phyloP scores from a whole-genome alignment of 2,888 invertebrate species.

The Andrena bucephala region DNA sequence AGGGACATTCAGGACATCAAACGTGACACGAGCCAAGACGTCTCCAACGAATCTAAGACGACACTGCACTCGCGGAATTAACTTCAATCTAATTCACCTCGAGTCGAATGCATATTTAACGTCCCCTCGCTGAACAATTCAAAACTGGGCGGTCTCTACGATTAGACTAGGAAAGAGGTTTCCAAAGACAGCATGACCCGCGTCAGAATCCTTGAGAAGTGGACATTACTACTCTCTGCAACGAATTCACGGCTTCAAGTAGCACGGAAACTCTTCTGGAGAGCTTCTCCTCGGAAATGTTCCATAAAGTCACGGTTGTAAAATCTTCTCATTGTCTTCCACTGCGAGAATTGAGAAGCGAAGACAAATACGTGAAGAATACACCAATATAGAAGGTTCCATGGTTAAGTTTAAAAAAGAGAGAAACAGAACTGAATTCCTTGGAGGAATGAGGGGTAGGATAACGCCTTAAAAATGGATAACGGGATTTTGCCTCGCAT shows the following conservation, averaged over 20 bases:
- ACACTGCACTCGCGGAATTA: slow-evolving; percentile 6
- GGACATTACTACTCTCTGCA: not conserved
- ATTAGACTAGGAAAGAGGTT: not conserved
- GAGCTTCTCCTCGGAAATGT: slow-evolving; percentile 8
- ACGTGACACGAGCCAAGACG: not conserved
- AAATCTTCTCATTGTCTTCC: not conserved
- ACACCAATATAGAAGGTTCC: too few species aligned
- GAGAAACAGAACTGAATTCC: too few species aligned
- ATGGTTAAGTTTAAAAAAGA: too few species aligned
- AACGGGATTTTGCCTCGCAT: too few species aligned
- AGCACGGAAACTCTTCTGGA: not conserved
- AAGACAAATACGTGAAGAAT: not conserved
- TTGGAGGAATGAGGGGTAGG: too few species aligned
- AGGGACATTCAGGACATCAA: not conserved
- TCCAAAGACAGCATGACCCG: not conserved
- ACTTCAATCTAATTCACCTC: slow-evolving; percentile 2
- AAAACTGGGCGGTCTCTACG: not conserved
- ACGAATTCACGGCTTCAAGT: not conserved
- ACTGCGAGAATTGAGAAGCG: not conserved
- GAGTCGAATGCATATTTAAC: slow-evolving; percentile 10
- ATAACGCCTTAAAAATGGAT: too few species aligned
- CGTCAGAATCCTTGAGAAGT: not conserved
- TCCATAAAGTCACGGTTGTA: slow-evolving; percentile 14
- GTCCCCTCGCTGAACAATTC: slow-evolving; percentile 3
- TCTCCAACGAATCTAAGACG: not conserved